Evolutionary conservation across 2,797 vertebrate genomes (phyloP).

Genomic region (Sebastes baramenuke): DNA sequence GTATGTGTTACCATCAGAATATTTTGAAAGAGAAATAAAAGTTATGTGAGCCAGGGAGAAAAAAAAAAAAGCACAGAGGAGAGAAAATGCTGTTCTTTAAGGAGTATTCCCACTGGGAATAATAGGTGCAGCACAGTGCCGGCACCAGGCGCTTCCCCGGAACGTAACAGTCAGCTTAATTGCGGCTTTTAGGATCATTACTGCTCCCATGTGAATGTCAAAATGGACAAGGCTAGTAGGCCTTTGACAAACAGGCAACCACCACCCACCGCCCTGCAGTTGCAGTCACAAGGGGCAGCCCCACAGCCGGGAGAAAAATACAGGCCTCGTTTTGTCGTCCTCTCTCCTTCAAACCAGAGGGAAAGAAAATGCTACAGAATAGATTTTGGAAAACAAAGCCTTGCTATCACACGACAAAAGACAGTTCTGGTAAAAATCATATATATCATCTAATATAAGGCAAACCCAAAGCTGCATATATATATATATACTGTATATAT

Average conservation of each 20-base stretch:
- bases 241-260: constrained; percentile 82
- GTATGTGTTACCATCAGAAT: not conserved
- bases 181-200: constrained; percentile 88
- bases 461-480: not conserved
- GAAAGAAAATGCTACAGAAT: constrained; percentile 12
- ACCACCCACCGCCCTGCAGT: constrained; percentile 74
- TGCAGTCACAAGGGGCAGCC: constrained; percentile 71
- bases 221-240: constrained; percentile 81
- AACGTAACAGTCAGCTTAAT: constrained; percentile 84
- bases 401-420: not conserved
- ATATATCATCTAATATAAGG: not conserved
- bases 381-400: constrained; percentile 22
- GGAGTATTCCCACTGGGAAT: constrained; percentile 82
- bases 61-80: constrained; percentile 6
- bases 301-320: constrained; percentile 59
- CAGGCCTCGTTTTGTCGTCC: constrained; percentile 60
- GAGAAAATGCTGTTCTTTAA: constrained; percentile 67
- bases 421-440: not conserved
- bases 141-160: constrained; percentile 78
- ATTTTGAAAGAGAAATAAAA: constrained; percentile 37
- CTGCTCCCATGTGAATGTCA: constrained; percentile 85
- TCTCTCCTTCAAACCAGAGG: constrained; percentile 28
- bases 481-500: not conserved
- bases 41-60: constrained; percentile 8
- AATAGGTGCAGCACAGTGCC: constrained; percentile 77